Evolutionary conservation across 2,888 invertebrate species (phyloP), one percentile per base, ranked within the genome.

Genomic region (Pheosia tremula): DNA sequence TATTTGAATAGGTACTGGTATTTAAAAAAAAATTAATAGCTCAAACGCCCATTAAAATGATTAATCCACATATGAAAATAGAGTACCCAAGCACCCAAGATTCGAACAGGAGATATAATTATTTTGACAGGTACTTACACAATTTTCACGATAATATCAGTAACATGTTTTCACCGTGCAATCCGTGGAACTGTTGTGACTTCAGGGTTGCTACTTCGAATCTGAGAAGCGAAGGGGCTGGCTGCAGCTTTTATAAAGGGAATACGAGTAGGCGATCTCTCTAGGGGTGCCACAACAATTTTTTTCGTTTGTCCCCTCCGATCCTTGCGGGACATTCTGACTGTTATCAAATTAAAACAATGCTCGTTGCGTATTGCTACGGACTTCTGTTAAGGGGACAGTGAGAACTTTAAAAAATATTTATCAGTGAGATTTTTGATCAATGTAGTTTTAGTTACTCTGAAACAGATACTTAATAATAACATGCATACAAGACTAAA

Each of bases 281-380:
- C 89, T 66, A 88, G 90, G 93, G 92, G 75, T 88, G 89, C 80
- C 85, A 68, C 78, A 76, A 78, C 69, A 63, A 81, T 85, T 87
- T 85, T 87, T 82, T 85, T 83, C 78, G 78, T 82, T 82, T 81
- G 76, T 85, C 77, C 68, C 24, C n/a, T 11, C 73, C 74, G 70
- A 72, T 72, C 73, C 81, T 75, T 66, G 67, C 68, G 79, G 74
- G 88, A 81, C 78, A 58, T 57, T 61, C 82, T 78, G 85, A 82
- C 86, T 78, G 88, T 91, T 93, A 93, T 93, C 91, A 90, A 90
- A 93, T 93, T 93, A 92, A 89, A 91, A 90, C 89, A 90, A 83
- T 84, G 85, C 81, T 80, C 58, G 77, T 75, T 75, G 77, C 79
- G 82, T 82, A 90, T 90, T 89, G 86, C 83, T 86, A 80, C 81